Evolutionary conservation across 2,797 vertebrate genomes (phyloP).

Genomic region (Apogon hyalosoma): DNA sequence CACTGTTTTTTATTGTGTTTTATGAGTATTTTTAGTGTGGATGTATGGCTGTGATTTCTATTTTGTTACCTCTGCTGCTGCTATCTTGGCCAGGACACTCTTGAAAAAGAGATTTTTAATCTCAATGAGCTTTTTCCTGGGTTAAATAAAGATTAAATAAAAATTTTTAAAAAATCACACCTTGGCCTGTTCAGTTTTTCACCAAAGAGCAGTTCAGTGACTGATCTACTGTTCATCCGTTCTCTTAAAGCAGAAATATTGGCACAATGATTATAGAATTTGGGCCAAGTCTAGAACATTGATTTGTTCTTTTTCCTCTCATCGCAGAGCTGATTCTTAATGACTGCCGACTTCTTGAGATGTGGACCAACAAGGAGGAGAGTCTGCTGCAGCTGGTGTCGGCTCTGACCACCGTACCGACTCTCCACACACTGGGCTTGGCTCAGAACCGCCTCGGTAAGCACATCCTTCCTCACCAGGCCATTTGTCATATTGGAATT

Average conservation of each 20-base stretch:
- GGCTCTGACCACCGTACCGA: constrained; percentile 83
- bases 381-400: constrained; percentile 86
- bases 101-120: no score
- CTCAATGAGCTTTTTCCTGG: no score
- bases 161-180: no score
- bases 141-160: no score
- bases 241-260: background rate
- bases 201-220: no score
- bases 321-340: constrained; percentile 87
- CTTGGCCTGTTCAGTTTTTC: no score
- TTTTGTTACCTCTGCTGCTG: no score
- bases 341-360: constrained; percentile 93
- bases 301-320: background rate
- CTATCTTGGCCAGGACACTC: no score
- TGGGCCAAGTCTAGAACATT: background rate
- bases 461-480: background rate
- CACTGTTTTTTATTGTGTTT: no score
- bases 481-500: background rate
- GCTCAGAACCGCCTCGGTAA: constrained; percentile 92
- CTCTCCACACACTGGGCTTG: constrained; percentile 87
- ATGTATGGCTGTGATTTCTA: no score
- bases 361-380: constrained; percentile 75
- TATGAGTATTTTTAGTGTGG: no score
- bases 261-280: background rate
- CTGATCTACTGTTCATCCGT: no score